Conservation (phyloP, 1,140 invertebrate species). For the Nephotettix cincticeps region DNA sequence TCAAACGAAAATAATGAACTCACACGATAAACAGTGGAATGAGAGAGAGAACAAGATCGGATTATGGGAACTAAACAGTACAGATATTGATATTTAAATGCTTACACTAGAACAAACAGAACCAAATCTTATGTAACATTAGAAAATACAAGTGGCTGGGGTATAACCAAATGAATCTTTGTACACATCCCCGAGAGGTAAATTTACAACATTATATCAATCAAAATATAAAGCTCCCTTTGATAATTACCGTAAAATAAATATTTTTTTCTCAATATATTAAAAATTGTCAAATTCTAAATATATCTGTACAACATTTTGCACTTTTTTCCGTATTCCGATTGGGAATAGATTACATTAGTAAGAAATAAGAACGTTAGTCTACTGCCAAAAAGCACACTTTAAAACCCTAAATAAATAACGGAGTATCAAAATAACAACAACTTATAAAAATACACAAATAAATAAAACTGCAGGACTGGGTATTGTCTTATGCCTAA, state of each 20-base stretch:
- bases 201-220: constrained; percentile 5
- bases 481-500: constrained; percentile 25
- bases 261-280: neutral
- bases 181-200: constrained; percentile 8
- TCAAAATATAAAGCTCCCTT: neutral
- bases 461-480: constrained; percentile 25
- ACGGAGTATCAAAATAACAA: constrained; percentile 29
- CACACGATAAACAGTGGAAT: constrained; percentile 2
- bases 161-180: neutral
- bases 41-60: neutral
- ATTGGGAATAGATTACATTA: neutral
- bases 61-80: neutral
- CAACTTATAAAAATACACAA: constrained; percentile 29
- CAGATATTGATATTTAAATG: constrained; percentile 9
- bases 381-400: constrained; percentile 14
- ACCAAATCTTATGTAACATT: constrained; percentile 10
- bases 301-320: constrained; percentile 6
- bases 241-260: constrained; percentile 8
- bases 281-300: constrained; percentile 1
- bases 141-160: neutral
- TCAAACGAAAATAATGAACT: constrained; percentile 14
- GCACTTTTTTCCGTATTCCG: neutral
- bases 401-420: constrained; percentile 30
- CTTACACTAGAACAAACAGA: constrained; percentile 3
- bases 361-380: constrained; percentile 9